Base-by-base conservation (phyloP, 2,888 invertebrate species). In the Pecten maximus region DNA sequence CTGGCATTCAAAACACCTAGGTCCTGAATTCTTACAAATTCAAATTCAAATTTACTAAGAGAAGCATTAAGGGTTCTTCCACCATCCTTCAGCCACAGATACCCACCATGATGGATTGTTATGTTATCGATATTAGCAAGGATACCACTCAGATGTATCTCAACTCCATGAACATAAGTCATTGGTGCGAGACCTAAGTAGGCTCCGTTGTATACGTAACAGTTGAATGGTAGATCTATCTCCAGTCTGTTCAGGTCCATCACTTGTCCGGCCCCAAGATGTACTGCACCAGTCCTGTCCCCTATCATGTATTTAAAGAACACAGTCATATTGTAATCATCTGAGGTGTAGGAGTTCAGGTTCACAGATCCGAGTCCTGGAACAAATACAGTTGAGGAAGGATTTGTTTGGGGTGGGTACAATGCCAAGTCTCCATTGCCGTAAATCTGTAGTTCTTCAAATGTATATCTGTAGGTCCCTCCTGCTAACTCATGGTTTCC, bases 281-380 rank as follows among this genome's bases (percentile, higher is more conserved):
- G 95, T 0, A 95, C 94, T 23, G 95, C 91, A 0, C 95, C 95
- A 16, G 94, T 95, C 28, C 95, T 91, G 89, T 95, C 95, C 16
- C 95, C 95, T 48, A 95, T 95, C 95, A 95, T 95, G 92, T 94
- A 95, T 88, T 94, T 95, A 91, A 95, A 95, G 92, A 94, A 94
- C 40, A 95, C 89, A 0, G 93, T 93, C 19, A 95, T 93, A 89
- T 94, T 93, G 87, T 92, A 93, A 40, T 91, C 87, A 40, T 35
- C 54, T 35, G 89, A 88, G 16, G 89, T 87, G 39, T 91, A 88
- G 3, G 92, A 89, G 44, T 89, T 91, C 8, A 88, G 88, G n/a
- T 89, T 91, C 4, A 91, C 86, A 86, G 91, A 92, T 88, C 89
- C 54, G 16, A 92, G 89, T 35, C 92, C 93, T 0, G 93, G 87